Evolutionary conservation across 1,140 invertebrate genomes (phyloP).

Genomic region (Aphelinus atriplicis): DNA sequence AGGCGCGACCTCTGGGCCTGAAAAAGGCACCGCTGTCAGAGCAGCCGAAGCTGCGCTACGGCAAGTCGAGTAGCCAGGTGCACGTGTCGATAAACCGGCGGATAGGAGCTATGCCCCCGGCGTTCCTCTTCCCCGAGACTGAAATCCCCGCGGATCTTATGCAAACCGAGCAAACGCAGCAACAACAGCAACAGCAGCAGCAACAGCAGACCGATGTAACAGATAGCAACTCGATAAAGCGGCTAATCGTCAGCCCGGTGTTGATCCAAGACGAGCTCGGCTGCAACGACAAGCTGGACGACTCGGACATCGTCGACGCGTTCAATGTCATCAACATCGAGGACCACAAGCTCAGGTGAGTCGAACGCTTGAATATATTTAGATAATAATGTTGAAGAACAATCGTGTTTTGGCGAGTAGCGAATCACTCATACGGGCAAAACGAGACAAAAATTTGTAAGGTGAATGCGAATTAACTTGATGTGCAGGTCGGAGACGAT

Average conservation of each 20-base stretch:
- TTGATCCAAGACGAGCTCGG: conserved; percentile 45
- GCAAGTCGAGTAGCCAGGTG: conserved; percentile 64
- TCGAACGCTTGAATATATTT: neutral
- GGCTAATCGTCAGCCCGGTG: conserved; percentile 30
- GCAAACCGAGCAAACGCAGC: conserved; percentile 62
- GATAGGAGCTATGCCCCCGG: conserved; percentile 81
- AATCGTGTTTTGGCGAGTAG: neutral
- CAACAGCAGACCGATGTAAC: conserved; percentile 50
- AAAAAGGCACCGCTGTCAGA: conserved; percentile 81
- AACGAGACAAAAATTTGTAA: too few relatives aligned
- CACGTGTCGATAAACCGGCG: conserved; percentile 77
- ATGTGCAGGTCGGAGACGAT: conserved; percentile 48
- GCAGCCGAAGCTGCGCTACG: conserved; percentile 77
- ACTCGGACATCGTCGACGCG: conserved; percentile 62
- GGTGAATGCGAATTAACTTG: neutral
- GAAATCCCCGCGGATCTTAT: conserved; percentile 72
- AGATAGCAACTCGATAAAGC: conserved; percentile 53
- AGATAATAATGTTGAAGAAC: neutral
- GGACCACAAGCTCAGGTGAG: conserved; percentile 65
- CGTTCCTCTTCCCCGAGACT: conserved; percentile 82
- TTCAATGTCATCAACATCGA: conserved; percentile 64
- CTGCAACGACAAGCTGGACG: conserved; percentile 58
- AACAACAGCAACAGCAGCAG: conserved; percentile 47
- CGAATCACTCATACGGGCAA: too few relatives aligned
- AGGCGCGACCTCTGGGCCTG: conserved; percentile 80